Base-by-base conservation (phyloP, 64 coral and sea anemone species). In the Cladopsammia gracilis region DNA sequence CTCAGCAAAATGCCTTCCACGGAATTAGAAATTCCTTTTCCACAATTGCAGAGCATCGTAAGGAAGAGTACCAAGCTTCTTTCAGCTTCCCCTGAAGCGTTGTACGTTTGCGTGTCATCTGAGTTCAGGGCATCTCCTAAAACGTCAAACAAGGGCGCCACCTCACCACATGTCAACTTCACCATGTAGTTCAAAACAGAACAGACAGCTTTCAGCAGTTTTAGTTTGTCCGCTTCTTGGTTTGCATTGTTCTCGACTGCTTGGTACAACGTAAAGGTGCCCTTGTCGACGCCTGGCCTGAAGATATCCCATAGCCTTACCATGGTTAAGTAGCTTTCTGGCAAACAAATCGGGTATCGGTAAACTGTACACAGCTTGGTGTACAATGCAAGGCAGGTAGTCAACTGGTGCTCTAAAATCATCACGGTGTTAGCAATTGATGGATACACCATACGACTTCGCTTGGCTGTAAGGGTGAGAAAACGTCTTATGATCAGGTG, bases 21-120 rank as follows among this genome's bases (percentile, higher is more conserved):
- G 44, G 25, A 52, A 23, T 20, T 60, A 10, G 96, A 75, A 25
- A 97, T 90, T 68, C 89, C 75, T 34, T 77, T 78, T 8, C 71
- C 94, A 76, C 98, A 94, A 70, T 99, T 99, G 44, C 91, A 96
- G 3, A 99, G 58, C 98, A 99, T 94, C 2, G 91, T 94, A 4
- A 99, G 69, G 9, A 73, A 78, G 6, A 99, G 73, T 70, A 99
- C 71, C 48, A 99, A 49, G 20, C 70, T 88, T 85, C 98, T 91
- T 50, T 99, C 98, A 3, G 89, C 72, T 43, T 96, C 87, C 14
- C 61, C 91, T 51, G 75, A 92, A 47, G 14, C 61, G 57, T 42
- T 49, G 11, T 14, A 80, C 10, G n/a, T 43, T 22, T 11, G 44
- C 75, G 22, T 44, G 6, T 51, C 22, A 20, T 45, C n/a, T 9